phyloP scores from a whole-genome alignment of 2,888 invertebrate species.

The Keiferia lycopersicella region DNA sequence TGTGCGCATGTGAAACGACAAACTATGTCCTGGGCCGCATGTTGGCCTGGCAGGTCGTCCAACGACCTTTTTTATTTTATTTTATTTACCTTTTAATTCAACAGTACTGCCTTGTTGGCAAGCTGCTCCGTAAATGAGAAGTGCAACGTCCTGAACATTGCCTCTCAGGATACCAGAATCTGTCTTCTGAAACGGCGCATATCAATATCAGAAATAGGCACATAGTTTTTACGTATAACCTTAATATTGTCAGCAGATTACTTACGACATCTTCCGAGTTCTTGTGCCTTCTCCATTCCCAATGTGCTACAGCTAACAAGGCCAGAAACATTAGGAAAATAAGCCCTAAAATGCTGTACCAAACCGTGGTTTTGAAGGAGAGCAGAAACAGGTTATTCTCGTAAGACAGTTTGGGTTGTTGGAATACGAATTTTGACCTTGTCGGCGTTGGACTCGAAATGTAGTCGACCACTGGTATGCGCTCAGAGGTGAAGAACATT shows the following conservation, averaged over 20 bases:
- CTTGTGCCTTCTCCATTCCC: constrained; percentile 67
- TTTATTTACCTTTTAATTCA: constrained; percentile 64
- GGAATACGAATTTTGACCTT: constrained; percentile 86
- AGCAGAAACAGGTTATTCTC: constrained; percentile 86
- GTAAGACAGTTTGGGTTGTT: constrained; percentile 86
- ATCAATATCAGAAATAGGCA: not conserved
- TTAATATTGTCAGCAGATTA: too few relatives aligned
- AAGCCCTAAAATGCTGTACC: constrained; percentile 79
- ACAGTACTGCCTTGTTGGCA: constrained; percentile 83
- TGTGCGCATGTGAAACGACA: too few relatives aligned
- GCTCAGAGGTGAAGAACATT: constrained; percentile 83
- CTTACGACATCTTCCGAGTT: constrained; percentile 25
- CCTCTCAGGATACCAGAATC: constrained; percentile 63
- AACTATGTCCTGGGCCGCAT: too few relatives aligned
- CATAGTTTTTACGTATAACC: not conserved
- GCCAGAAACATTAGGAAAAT: constrained; percentile 68
- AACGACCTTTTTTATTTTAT: too few relatives aligned
- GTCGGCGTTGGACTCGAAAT: constrained; percentile 85
- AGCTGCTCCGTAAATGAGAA: constrained; percentile 82
- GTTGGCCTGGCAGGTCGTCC: too few relatives aligned
- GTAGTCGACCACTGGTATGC: constrained; percentile 83
- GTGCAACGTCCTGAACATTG: constrained; percentile 70
- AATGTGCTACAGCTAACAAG: constrained; percentile 57
- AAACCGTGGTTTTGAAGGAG: constrained; percentile 85
- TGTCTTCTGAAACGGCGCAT: constrained; percentile 46